Evolutionary conservation across 1,140 invertebrate genomes (phyloP).

Genomic region (Drosophila subpulchrella): DNA sequence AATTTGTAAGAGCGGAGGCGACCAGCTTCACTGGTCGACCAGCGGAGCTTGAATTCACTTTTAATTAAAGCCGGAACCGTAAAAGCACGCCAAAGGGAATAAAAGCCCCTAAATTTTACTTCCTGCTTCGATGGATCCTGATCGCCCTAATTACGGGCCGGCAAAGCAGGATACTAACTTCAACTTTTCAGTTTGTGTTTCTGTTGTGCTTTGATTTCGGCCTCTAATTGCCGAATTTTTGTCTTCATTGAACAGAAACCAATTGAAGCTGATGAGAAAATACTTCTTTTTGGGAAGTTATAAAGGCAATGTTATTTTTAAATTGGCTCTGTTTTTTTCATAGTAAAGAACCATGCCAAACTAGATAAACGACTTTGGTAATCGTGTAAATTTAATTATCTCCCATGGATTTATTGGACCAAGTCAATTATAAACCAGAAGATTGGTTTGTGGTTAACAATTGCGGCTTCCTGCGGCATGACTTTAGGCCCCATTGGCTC

Average conservation of each 20-base stretch:
- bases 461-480: neutral
- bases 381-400: neutral
- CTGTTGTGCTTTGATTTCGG: conserved; percentile 16
- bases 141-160: conserved; percentile 23
- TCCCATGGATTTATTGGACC: neutral
- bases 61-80: conserved; percentile 45
- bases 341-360: too few relatives aligned
- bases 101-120: conserved; percentile 24
- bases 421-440: neutral
- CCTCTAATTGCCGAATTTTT: conserved; percentile 11
- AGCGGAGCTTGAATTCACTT: conserved; percentile 33
- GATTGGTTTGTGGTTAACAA: conserved; percentile 7
- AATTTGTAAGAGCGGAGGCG: conserved; percentile 19
- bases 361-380: neutral
- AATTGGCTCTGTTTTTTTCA: neutral
- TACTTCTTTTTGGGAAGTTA: neutral
- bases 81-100: conserved; percentile 14
- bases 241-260: conserved; percentile 2
- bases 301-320: neutral
- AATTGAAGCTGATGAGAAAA: conserved; percentile 1
- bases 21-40: neutral
- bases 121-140: conserved; percentile 24
- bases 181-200: conserved; percentile 4
- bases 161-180: neutral
- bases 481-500: too few relatives aligned